Evolutionary conservation across 2,113 vertebrate species (phyloP).

Genomic region (Zosterops pallidus): DNA sequence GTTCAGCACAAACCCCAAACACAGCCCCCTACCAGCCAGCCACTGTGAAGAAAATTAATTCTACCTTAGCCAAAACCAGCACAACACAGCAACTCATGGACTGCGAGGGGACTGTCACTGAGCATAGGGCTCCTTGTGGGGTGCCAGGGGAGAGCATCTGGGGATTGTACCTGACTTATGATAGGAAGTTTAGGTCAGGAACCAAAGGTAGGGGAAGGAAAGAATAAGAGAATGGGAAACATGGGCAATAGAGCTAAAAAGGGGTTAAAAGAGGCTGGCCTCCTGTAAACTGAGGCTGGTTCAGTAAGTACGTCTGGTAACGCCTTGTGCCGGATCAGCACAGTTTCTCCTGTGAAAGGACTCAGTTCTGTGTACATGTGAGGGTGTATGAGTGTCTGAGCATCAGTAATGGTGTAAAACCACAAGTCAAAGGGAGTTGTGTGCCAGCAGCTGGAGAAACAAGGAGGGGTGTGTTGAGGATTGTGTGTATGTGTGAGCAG

Average conservation of each 20-base stretch:
- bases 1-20: not conserved
- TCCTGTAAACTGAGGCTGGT: not conserved
- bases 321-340: not conserved
- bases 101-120: not conserved
- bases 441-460: not conserved
- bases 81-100: not conserved
- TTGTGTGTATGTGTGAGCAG: not conserved
- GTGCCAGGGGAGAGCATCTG: not conserved
- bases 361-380: not conserved
- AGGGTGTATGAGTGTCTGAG: not conserved
- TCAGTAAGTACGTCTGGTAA: not conserved
- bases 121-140: not conserved
- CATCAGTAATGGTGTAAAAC: not conserved
- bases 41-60: not conserved
- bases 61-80: not conserved
- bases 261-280: not conserved
- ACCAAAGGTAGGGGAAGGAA: not conserved
- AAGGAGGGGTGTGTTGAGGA: not conserved
- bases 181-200: not conserved
- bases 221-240: not conserved
- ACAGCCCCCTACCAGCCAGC: not conserved
- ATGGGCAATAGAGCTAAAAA: not conserved
- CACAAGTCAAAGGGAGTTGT: rapidly evolving
- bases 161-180: not conserved
- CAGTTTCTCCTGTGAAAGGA: not conserved